These are phyloP conservation scores for Megaleporinus macrocephalus DNA, from an alignment of 2,113 vertebrate genomes.

Conservation along the genomic window DNA sequence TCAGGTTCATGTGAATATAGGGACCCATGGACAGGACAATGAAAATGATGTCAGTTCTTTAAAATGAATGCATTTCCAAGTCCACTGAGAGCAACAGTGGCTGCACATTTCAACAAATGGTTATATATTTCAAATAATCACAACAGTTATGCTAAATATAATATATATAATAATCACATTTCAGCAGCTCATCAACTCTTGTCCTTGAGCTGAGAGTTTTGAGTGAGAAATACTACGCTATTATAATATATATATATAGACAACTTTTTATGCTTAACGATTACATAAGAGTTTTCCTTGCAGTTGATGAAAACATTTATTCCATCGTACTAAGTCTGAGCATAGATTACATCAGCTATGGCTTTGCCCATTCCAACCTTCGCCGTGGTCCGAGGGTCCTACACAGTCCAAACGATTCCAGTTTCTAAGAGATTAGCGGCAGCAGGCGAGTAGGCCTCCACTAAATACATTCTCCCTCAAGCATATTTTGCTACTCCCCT, in stretches of 20 bases:
- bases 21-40: too few species aligned
- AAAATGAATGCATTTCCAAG: too few species aligned
- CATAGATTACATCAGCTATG: conserved; percentile 59
- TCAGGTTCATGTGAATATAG: too few species aligned
- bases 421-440: conserved; percentile 68
- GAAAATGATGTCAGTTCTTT: too few species aligned
- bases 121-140: too few species aligned
- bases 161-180: too few species aligned
- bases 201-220: too few species aligned
- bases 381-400: conserved; percentile 62
- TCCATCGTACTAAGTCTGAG: neutral
- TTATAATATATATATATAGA: neutral
- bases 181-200: too few species aligned
- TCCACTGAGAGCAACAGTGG: too few species aligned
- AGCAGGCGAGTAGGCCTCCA: conserved; percentile 68
- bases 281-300: conserved; percentile 3
- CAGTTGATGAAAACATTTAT: neutral
- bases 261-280: neutral
- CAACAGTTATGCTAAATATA: too few species aligned
- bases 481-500: conserved; percentile 72
- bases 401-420: conserved; percentile 71
- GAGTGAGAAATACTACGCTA: too few species aligned
- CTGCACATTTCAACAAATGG: too few species aligned
- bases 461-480: conserved; percentile 72
- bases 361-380: conserved; percentile 41